Evolutionary conservation across 2,888 invertebrate genomes (phyloP), one percentile per base, ranked within the genome.

Genomic region (Cheiracanthium punctorium): DNA sequence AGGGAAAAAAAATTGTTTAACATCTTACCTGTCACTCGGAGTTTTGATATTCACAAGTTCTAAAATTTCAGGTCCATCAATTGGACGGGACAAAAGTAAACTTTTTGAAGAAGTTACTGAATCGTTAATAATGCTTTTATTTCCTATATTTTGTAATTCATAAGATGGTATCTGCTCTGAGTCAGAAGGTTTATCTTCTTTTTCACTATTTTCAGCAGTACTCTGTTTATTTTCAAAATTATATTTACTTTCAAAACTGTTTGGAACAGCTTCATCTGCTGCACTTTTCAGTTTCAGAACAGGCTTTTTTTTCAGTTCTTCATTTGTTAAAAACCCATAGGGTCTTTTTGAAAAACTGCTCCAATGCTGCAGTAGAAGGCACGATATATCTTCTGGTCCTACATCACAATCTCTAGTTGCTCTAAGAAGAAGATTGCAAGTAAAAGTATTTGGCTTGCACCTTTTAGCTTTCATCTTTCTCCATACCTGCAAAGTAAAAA

Each of bases 341-440:
- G 87, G 87, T 52, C 87, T 76, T 30, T 20, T 81, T 24, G 80
- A 37, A 24, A 52, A 87, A 69, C 74, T 81, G 41, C 80, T 87
- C 95, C 72, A 88, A 8, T 87, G 82, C 32, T 88, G 67, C 12
- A 88, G 67, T 93, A 92, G 88, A 90, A 91, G 65, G 32, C 52
- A 52, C 4, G 88, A 86, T 10, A 84, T 52, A 71, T 88, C 88
- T 65, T 93, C 91, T 90, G 94, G 93, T 0, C 97, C 97, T 87
- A 97, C 92, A 74, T 94, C 94, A 91, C 97, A 97, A 89, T 97
- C 97, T 88, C 95, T 94, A 0, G 95, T 94, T 91, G 95, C 94
- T 90, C 95, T 93, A 0, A 98, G 91, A 91, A 98, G 93, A 32
- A 97, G 93, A 93, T 97, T 97, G 90, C 95, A 98, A 0, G 95